Conservation (phyloP, 2,113 vertebrate genomes). For the Solenodon paradoxus region DNA sequence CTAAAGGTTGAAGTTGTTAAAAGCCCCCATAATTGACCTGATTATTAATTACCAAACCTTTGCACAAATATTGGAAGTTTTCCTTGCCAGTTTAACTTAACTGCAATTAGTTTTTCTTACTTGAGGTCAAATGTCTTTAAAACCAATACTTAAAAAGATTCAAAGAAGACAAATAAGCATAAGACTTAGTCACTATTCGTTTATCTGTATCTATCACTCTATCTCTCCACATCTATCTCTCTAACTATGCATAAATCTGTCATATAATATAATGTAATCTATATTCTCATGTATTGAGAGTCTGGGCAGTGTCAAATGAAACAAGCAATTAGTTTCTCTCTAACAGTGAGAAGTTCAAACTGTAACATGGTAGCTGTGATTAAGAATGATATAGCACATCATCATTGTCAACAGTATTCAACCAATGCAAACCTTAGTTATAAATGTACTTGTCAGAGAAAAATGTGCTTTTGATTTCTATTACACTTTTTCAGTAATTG, state of each 20-base stretch:
- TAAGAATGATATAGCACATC: slow-evolving; percentile 89
- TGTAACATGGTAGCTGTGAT: slow-evolving; percentile 83
- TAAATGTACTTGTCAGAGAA: slow-evolving; percentile 89
- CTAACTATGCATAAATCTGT: too few relatives aligned
- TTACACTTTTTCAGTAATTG: slow-evolving; percentile 88
- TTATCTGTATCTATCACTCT: too few relatives aligned
- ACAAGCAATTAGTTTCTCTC: slow-evolving; percentile 80
- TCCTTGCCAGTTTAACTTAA: background rate
- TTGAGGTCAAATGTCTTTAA: slow-evolving; percentile 41
- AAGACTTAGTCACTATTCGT: slow-evolving; percentile 69
- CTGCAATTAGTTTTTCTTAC: slow-evolving; percentile 45
- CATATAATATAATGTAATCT: too few relatives aligned
- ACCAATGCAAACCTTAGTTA: slow-evolving; percentile 86
- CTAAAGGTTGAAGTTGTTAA: too few relatives aligned
- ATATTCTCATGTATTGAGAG: slow-evolving; percentile 54
- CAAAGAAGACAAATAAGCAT: slow-evolving; percentile 60
- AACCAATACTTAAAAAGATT: slow-evolving; percentile 41
- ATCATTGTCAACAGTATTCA: slow-evolving; percentile 89
- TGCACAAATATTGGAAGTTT: slow-evolving; percentile 36
- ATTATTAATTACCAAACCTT: slow-evolving; percentile 6
- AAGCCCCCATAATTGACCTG: background rate
- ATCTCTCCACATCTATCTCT: too few relatives aligned
- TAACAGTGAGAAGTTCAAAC: slow-evolving; percentile 77
- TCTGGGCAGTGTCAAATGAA: slow-evolving; percentile 80
- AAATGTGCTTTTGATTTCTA: slow-evolving; percentile 89